Evolutionary conservation across 2,797 vertebrate genomes (phyloP), one percentile per base, ranked within the genome.

Genomic region (Urocyon cinereoargenteus): DNA sequence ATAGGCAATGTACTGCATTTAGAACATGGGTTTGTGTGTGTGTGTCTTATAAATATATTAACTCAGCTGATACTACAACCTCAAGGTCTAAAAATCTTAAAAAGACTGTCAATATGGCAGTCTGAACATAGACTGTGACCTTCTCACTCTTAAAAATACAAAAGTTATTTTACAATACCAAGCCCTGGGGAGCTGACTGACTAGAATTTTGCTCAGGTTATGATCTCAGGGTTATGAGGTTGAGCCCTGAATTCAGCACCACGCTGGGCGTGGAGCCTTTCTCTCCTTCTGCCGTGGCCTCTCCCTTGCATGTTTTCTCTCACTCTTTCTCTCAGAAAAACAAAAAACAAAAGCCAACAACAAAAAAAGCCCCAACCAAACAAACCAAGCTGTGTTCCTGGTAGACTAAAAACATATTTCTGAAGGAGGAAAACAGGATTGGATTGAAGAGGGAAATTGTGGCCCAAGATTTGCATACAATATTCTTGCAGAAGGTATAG

Each of bases 161-260:
- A 97, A 97, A 85, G 12, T 53, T 73, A 81, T 53, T 84, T 89
- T 0, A 78, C 91, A 94, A 96, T 96, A 57, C 10, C 7, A 93
- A 62, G 4, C 10, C 11, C 55, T 86, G 1, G n/a, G 66, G n/a
- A 4, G 5, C n/a, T 68, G 66, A n/a, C n/a, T 1, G n/a, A 34
- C 9, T 68, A 19, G n/a, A 68, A 34, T 68, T 68, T 68, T 18
- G n/a, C 9, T 34, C 4, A 68, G 18, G n/a, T 68, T 9, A 21
- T 68, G n/a, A 68, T 19, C 18, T 34, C n/a, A 68, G 66, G 66
- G 18, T 10, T 68, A 18, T 68, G n/a, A 68, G 18, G 34, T 34
- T 68, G n/a, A 68, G 66, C 66, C n/a, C 9, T 68, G 66, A 8
- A 11, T 34, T 19, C n/a, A 18, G 9, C 66, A 19, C 66, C 9